Evolutionary conservation across 2,797 vertebrate genomes (phyloP), one percentile per base, ranked within the genome.

Genomic region (Cossypha caffra): DNA sequence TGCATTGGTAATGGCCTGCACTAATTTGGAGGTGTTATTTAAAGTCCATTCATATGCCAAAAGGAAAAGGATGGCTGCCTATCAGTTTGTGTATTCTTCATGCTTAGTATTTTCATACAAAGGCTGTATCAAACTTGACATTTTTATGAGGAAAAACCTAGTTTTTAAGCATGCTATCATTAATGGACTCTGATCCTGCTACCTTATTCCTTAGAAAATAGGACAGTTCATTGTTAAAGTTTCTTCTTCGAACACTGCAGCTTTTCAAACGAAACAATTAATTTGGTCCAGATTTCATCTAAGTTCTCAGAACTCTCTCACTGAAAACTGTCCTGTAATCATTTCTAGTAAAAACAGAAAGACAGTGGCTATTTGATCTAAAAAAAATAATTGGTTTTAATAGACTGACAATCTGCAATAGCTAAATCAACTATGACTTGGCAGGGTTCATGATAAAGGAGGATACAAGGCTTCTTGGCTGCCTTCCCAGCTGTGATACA

Each of bases 321-420:
- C 38, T 26, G 42, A 16, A 83, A 71, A 75, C 29, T 48, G 45
- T 69, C 10, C 38, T 77, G 23, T 37, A 86, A 58, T 4, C 0
- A 33, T 68, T 83, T 84, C n/a, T 63, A 74, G 42, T 26, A 66
- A 74, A 82, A 83, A 31, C 43, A 80, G 74, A 91, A 87, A 85
- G 45, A 48, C 8, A 54, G 25, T 37, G 57, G 33, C 47, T 81
- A 84, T 69, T 86, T 71, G 58, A 42, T 66, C 38, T 64, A 74
- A 91, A 83, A 83, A 83, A 90, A 80, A 54, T 63, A 91, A 71
- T 92, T 86, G 28, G 28, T 68, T 90, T 88, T 84, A 94, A 62
- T 17, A 7, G 82, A 37, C 33, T 69, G 51, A 81, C 43, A 78
- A 90, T 95, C 43, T 93, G 33, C 51, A 78, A 66, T 23, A 90